These are phyloP conservation scores for Nothoprocta pentlandii DNA, from an alignment of 2,113 vertebrate genomes.

Conservation along the genomic window DNA sequence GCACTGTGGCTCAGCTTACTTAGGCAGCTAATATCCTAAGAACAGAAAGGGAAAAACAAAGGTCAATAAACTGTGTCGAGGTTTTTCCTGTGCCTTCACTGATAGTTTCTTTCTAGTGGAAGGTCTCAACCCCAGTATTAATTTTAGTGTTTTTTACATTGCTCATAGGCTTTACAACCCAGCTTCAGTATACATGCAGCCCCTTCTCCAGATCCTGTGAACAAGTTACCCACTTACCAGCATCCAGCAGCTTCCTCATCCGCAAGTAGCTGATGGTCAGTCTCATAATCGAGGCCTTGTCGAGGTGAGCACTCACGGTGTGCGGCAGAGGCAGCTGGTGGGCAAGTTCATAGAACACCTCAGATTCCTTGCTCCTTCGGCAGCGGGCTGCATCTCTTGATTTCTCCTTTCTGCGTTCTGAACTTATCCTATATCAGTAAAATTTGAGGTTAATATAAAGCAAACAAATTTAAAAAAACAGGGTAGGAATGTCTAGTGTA, in stretches of 20 bases:
- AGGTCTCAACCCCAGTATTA: not conserved
- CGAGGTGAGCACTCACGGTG: constrained; percentile 91
- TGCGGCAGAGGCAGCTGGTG: constrained; percentile 94
- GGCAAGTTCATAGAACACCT: constrained; percentile 95
- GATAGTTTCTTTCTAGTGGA: not conserved
- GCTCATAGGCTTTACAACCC: not conserved
- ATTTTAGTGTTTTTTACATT: not conserved
- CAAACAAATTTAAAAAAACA: not conserved
- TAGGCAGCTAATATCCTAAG: not conserved
- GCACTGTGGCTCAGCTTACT: not conserved
- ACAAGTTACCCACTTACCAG: constrained; percentile 76
- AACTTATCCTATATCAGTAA: constrained; percentile 87
- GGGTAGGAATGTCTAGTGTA: not conserved
- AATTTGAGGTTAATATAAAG: not conserved
- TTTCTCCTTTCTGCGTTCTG: constrained; percentile 95
- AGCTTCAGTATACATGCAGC: not conserved
- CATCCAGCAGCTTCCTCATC: constrained; percentile 89
- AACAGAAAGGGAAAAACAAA: not conserved
- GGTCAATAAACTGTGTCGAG: not conserved
- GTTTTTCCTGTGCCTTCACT: not conserved
- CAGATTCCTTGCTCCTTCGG: constrained; percentile 93
- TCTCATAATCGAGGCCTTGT: constrained; percentile 98
- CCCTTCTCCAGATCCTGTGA: not conserved
- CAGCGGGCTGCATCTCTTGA: constrained; percentile 94
- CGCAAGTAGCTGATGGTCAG: constrained; percentile 97